Evolutionary conservation across 2,113 vertebrate genomes (phyloP).

Genomic region (Miniopterus natalensis): DNA sequence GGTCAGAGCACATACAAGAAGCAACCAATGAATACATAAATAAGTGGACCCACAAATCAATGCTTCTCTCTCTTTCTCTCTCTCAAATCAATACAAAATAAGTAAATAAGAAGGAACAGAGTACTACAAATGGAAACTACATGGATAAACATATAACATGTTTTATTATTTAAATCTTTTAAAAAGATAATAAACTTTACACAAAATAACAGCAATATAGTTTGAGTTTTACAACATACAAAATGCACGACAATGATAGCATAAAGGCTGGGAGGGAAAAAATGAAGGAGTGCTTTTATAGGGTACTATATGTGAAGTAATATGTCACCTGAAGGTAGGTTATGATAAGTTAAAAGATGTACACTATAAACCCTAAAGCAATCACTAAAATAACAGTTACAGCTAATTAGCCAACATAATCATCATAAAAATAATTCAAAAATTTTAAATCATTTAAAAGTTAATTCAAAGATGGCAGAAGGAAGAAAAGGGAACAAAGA

Average conservation of each 20-base stretch:
- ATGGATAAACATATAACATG: background rate
- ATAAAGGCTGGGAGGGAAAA: background rate
- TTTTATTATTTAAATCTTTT: conserved; percentile 13
- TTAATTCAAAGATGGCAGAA: background rate
- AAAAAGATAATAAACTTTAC: background rate
- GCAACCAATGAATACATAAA: background rate
- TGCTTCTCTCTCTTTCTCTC: background rate
- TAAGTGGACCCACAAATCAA: background rate
- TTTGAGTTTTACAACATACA: background rate
- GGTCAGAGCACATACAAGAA: background rate
- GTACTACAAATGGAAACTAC: background rate
- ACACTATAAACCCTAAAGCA: background rate
- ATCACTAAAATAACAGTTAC: background rate
- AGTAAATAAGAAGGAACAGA: background rate
- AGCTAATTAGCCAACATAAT: background rate
- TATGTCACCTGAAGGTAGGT: background rate
- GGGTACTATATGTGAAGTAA: background rate
- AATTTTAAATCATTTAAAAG: background rate
- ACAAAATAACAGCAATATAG: background rate
- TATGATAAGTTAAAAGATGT: background rate
- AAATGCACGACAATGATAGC: background rate
- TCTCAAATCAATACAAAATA: background rate
- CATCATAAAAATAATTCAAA: background rate
- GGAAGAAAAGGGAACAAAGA: background rate
- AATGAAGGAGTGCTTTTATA: background rate